Evolutionary conservation across 2,888 invertebrate species (phyloP).

Genomic region (Perizoma flavofasciatum): DNA sequence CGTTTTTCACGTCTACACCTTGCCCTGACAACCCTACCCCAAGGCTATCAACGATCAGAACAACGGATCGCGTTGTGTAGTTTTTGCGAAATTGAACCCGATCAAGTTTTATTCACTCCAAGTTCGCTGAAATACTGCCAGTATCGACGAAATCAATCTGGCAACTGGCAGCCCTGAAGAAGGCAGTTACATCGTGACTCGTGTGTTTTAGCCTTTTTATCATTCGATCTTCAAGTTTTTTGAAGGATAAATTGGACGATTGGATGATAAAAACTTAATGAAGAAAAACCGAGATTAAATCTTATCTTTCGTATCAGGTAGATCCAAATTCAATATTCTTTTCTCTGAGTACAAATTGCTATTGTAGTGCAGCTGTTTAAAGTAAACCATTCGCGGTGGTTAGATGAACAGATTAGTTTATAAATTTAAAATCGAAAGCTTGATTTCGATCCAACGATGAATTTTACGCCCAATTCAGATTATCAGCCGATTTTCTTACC

Average conservation of each 20-base stretch:
- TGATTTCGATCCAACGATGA: no score
- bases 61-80: conserved; percentile 82
- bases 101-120: conserved; percentile 69
- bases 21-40: conserved; percentile 62
- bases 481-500: no score
- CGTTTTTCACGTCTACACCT: neutral
- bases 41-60: conserved; percentile 75
- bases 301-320: conserved; percentile 6
- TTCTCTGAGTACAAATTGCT: no score
- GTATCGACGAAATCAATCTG: conserved; percentile 51
- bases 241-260: conserved; percentile 17
- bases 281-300: conserved; percentile 3
- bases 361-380: no score
- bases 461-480: no score
- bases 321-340: neutral
- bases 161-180: conserved; percentile 36
- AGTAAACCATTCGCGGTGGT: no score
- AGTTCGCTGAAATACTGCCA: conserved; percentile 61
- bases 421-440: no score
- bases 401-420: no score
- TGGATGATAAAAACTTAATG: neutral
- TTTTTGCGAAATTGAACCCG: conserved; percentile 82
- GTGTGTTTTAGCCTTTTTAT: conserved; percentile 9
- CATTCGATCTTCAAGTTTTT: conserved; percentile 13
- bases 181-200: conserved; percentile 25